Percentiles rank a stretch among this genome's conserved stretches.
These are phyloP conservation scores for Apaloderma vittatum DNA, from an alignment of 2,113 vertebrate genomes.

Conservation along the genomic window DNA sequence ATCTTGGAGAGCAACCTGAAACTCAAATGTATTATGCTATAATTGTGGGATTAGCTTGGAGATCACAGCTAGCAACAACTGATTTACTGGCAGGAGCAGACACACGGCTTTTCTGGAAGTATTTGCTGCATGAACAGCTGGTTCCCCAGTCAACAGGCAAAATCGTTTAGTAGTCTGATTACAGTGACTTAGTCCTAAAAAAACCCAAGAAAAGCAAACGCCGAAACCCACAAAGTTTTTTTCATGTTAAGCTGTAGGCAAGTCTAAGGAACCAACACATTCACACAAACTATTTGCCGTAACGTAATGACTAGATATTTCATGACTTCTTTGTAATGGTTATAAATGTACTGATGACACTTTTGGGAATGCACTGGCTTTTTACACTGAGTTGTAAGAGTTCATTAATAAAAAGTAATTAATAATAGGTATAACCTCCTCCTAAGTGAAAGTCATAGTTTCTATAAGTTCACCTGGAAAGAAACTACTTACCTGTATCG, in stretches of 20 bases:
- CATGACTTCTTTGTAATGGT: neutral
- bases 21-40: neutral
- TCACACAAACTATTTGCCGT: accelerated
- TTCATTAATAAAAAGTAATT: neutral
- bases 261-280: neutral
- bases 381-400: neutral
- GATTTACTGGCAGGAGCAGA: neutral
- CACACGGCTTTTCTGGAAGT: neutral
- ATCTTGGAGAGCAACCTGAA: neutral
- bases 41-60: neutral
- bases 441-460: accelerated
- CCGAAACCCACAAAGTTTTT: neutral
- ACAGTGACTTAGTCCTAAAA: neutral
- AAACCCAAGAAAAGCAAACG: neutral
- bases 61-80: neutral
- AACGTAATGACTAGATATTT: neutral
- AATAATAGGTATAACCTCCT: neutral
- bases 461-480: neutral
- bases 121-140: neutral
- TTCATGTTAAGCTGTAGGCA: neutral
- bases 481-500: accelerated
- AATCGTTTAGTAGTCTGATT: neutral
- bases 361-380: neutral
- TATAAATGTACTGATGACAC: accelerated
- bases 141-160: neutral